A percentile compares a stretch with the other conserved stretches of the same genome.
Conservation (phyloP, 1,140 invertebrate species). For the Macrosteles quadrilineatus region DNA sequence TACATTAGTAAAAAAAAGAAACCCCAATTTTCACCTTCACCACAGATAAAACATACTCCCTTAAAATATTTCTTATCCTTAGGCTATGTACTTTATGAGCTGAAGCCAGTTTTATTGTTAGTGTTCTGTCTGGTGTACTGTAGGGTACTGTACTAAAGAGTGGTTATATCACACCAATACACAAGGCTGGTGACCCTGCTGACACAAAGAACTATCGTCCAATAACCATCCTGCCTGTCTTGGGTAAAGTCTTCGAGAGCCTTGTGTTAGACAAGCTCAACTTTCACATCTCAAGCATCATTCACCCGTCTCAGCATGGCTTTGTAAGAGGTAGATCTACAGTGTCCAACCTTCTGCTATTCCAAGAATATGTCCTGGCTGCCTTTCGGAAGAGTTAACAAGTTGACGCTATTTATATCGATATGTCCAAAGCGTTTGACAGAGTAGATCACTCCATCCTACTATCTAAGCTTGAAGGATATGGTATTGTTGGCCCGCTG, state of each 20-base stretch:
- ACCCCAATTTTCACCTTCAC: no score
- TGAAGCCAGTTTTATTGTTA: no score
- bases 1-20: no score
- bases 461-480: neutral
- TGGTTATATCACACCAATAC: neutral
- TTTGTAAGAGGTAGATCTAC: conserved; percentile 1
- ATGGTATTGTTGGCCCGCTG: neutral
- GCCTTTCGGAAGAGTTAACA: neutral
- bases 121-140: no score
- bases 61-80: no score
- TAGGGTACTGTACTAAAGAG: neutral
- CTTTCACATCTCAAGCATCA: neutral
- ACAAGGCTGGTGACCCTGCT: neutral
- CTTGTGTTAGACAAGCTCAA: neutral
- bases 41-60: no score
- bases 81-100: no score
- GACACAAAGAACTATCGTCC: neutral
- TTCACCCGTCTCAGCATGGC: neutral
- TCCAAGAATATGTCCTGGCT: conserved; percentile 8
- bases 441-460: neutral
- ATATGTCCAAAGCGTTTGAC: conserved; percentile 1
- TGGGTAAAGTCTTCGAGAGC: neutral
- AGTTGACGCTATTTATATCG: conserved; percentile 1
- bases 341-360: neutral
- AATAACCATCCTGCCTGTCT: neutral